Evolutionary conservation across 1,140 invertebrate genomes (phyloP).

Genomic region (Drosophila punjabiensis): DNA sequence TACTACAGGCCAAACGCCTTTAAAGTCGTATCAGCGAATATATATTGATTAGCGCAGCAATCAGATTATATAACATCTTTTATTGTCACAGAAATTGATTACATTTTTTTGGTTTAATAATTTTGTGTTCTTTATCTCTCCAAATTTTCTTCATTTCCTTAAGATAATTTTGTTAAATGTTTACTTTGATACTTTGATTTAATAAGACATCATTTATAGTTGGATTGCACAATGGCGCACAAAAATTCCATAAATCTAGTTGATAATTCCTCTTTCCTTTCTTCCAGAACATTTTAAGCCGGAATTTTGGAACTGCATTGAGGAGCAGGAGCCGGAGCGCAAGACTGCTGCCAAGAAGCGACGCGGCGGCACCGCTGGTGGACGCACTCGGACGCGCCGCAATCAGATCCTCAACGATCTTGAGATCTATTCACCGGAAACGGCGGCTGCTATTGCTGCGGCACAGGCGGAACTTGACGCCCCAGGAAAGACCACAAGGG

Average conservation of each 20-base stretch:
- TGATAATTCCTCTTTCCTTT: not conserved
- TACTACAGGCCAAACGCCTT: not conserved
- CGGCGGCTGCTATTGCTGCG: conserved; percentile 70
- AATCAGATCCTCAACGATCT: conserved; percentile 39
- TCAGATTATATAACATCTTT: conserved; percentile 27
- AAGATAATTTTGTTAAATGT: not conserved
- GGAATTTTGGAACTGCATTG: conserved; percentile 58
- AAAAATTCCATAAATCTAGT: not conserved
- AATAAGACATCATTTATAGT: too few species aligned
- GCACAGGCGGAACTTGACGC: conserved; percentile 66
- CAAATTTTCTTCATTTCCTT: not conserved
- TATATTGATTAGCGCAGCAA: conserved; percentile 18
- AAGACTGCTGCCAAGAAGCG: conserved; percentile 43
- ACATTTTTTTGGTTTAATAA: not conserved
- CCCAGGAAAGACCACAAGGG: conserved; percentile 23
- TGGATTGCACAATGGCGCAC: not conserved
- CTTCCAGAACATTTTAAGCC: conserved; percentile 54
- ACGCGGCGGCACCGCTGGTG: conserved; percentile 24
- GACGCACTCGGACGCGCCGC: conserved; percentile 45
- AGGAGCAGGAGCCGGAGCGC: conserved; percentile 52
- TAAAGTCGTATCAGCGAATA: not conserved
- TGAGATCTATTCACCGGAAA: conserved; percentile 59
- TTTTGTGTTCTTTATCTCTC: too few species aligned
- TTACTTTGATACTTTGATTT: too few species aligned
- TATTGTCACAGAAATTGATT: conserved; percentile 1